phyloP scores from a whole-genome alignment of 2,113 vertebrate species.

The Pogonocichla stellata region DNA sequence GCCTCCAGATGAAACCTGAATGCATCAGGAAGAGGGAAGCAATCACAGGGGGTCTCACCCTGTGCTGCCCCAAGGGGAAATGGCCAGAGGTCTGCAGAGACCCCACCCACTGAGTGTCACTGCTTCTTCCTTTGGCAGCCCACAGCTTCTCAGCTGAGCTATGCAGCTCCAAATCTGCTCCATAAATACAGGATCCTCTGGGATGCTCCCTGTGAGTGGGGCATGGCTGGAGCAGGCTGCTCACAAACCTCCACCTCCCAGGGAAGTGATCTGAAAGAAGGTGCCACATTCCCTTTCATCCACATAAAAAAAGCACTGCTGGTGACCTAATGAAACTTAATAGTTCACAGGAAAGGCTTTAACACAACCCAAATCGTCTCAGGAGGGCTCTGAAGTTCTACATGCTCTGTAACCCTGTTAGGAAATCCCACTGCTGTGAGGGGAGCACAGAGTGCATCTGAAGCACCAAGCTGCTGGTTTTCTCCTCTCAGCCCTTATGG shows the following conservation, averaged over 20 bases:
- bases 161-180: not conserved
- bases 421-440: not conserved
- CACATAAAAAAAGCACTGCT: conserved; percentile 20
- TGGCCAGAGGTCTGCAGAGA: not conserved
- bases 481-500: not conserved
- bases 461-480: not conserved
- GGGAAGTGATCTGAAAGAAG: not conserved
- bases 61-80: not conserved
- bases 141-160: not conserved
- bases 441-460: not conserved
- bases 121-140: not conserved
- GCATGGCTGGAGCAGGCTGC: not conserved
- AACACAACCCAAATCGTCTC: not conserved
- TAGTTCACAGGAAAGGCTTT: conserved; percentile 19
- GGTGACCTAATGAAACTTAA: not conserved
- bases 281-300: not conserved
- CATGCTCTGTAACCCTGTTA: not conserved
- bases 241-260: not conserved
- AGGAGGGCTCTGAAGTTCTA: conserved; percentile 35
- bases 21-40: not conserved
- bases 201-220: not conserved
- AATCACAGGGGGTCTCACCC: not conserved
- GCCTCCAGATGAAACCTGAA: not conserved
- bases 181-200: not conserved
- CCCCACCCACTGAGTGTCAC: fast-evolving